Evolutionary conservation across 1,140 invertebrate genomes (phyloP).

Genomic region (Aplysia californica): DNA sequence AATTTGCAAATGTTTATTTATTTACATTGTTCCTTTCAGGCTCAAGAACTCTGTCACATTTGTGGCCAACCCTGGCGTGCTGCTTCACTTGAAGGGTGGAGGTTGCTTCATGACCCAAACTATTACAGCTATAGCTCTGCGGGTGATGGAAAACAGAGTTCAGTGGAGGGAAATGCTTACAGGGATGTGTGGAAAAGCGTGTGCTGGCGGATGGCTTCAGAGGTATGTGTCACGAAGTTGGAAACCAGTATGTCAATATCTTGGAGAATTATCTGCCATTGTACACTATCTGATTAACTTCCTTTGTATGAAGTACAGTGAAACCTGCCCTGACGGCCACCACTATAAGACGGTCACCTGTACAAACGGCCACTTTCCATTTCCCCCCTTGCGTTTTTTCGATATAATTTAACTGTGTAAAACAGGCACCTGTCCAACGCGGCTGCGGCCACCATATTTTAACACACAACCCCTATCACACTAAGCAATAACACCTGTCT

Average conservation of each 20-base stretch:
- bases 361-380: neutral
- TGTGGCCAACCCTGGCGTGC: slow-evolving; percentile 89
- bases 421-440: too few species aligned
- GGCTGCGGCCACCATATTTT: too few species aligned
- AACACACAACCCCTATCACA: too few species aligned
- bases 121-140: slow-evolving; percentile 70
- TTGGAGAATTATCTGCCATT: neutral
- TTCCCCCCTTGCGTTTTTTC: too few species aligned
- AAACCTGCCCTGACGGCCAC: neutral
- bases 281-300: neutral
- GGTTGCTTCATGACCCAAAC: slow-evolving; percentile 85
- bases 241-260: neutral
- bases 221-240: slow-evolving; percentile 60
- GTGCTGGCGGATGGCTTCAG: slow-evolving; percentile 79
- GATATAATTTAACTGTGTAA: too few species aligned
- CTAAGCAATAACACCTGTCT: too few species aligned
- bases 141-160: slow-evolving; percentile 59
- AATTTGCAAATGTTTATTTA: neutral
- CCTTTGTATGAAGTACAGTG: neutral
- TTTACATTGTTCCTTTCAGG: slow-evolving; percentile 62
- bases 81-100: slow-evolving; percentile 90
- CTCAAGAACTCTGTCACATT: slow-evolving; percentile 82
- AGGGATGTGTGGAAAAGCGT: slow-evolving; percentile 92
- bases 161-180: slow-evolving; percentile 85
- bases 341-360: neutral